Conservation (phyloP, 2,888 invertebrate species). For the Elysia crispata region DNA sequence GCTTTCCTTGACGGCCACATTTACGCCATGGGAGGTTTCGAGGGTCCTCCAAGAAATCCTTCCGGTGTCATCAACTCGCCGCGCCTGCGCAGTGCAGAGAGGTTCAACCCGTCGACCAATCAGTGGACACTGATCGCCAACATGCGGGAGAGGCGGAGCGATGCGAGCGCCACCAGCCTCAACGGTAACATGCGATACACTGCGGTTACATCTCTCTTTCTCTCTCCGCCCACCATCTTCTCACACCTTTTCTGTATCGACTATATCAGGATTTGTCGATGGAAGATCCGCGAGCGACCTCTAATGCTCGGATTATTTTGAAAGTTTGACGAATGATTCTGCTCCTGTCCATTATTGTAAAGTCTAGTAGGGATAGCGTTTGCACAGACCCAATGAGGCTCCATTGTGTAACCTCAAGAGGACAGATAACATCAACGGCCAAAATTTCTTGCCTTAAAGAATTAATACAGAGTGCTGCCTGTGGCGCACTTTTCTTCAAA, state of each 20-base stretch:
- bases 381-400: too few relatives aligned
- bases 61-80: constrained; percentile 36
- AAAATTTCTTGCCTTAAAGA: too few relatives aligned
- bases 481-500: too few relatives aligned
- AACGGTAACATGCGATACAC: constrained; percentile 58
- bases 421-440: too few relatives aligned
- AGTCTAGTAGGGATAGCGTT: too few relatives aligned
- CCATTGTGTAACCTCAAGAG: too few relatives aligned
- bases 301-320: too few relatives aligned
- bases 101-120: constrained; percentile 86
- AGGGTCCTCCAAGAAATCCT: constrained; percentile 84
- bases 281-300: too few relatives aligned
- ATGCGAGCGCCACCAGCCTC: constrained; percentile 75
- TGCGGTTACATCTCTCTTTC: background rate
- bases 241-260: background rate
- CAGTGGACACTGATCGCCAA: constrained; percentile 88
- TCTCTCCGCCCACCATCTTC: background rate
- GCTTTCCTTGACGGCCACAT: constrained; percentile 85
- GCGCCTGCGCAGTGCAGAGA: constrained; percentile 89
- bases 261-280: too few relatives aligned
- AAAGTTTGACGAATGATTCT: too few relatives aligned
- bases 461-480: too few relatives aligned
- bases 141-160: constrained; percentile 77
- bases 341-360: too few relatives aligned
- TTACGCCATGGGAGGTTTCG: constrained; percentile 84